A percentile compares a stretch with the other conserved stretches of the same genome.
phyloP scores from a whole-genome alignment of 2,888 invertebrate genomes.

The Platycheirus albimanus region DNA sequence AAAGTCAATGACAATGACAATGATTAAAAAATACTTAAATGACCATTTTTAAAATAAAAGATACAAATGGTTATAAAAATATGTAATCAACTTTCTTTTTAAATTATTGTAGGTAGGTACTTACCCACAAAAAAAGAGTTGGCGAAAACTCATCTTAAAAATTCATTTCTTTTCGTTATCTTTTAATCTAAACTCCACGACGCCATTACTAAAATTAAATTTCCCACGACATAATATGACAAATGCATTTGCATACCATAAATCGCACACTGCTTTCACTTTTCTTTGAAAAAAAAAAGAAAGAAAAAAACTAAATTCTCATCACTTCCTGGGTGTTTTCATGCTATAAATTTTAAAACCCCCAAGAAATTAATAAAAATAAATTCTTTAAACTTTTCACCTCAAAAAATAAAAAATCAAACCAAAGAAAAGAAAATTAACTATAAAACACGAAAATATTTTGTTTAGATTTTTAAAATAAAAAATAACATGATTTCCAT shows the following conservation, averaged over 20 bases:
- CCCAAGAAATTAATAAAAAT: slow-evolving; percentile 19
- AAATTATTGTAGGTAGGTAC: too few relatives aligned
- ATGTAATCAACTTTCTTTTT: too few relatives aligned
- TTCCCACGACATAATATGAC: slow-evolving; percentile 7
- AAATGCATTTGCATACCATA: slow-evolving; percentile 13
- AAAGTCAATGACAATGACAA: too few relatives aligned
- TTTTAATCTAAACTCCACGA: too few relatives aligned
- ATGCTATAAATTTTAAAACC: neutral
- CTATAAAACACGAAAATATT: slow-evolving; percentile 29
- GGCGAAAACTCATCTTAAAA: too few relatives aligned
- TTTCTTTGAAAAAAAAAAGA: slow-evolving; percentile 2
- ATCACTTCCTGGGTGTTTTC: slow-evolving; percentile 16
- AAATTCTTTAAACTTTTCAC: slow-evolving; percentile 13
- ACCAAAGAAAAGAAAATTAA: neutral
- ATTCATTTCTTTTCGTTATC: too few relatives aligned
- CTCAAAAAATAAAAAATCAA: neutral
- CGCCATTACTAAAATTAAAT: slow-evolving; percentile 27
- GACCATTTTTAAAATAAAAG: too few relatives aligned
- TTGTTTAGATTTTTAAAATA: neutral
- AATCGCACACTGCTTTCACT: neutral
- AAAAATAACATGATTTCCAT: slow-evolving; percentile 1
- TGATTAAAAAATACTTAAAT: too few relatives aligned
- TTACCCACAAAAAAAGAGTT: too few relatives aligned
- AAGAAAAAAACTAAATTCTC: slow-evolving; percentile 8
- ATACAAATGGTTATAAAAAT: too few relatives aligned